Evolutionary conservation across 2,888 invertebrate species (phyloP).

Genomic region (Tetrapedia diversipes): DNA sequence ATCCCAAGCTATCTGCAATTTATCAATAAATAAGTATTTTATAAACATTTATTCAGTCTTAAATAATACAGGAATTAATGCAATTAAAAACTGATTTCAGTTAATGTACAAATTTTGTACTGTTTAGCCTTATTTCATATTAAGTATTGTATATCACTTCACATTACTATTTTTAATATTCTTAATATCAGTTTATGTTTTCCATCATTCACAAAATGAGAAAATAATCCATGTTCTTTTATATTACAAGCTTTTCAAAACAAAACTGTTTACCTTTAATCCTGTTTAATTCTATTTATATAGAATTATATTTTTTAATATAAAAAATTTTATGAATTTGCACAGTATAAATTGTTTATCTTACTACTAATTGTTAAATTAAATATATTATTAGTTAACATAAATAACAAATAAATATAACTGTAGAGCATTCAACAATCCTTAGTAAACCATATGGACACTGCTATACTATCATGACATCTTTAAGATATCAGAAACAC

Average conservation of each 20-base stretch:
- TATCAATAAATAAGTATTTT: constrained; percentile 41
- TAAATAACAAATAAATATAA: constrained; percentile 49
- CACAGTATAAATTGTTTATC: constrained; percentile 17
- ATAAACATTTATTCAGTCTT: no score
- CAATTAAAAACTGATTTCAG: background rate
- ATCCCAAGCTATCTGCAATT: constrained; percentile 4
- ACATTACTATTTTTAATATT: constrained; percentile 1
- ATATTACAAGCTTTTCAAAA: background rate
- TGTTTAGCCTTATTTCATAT: no score
- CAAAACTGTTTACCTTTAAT: no score
- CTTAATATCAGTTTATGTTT: background rate
- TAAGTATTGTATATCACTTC: no score
- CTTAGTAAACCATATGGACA: constrained; percentile 1
- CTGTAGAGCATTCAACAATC: constrained; percentile 6
- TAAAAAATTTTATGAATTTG: constrained; percentile 4
- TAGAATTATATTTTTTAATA: no score
- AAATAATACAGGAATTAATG: constrained; percentile 14
- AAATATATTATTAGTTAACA: constrained; percentile 27
- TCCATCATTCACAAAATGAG: background rate
- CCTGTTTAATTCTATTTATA: background rate
- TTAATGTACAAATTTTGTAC: constrained; percentile 33
- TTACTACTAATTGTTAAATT: constrained; percentile 17
- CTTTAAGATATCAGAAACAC: constrained; percentile 64
- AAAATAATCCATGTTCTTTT: background rate
- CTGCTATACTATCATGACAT: background rate